Evolutionary conservation across 2,113 vertebrate species (phyloP).

Genomic region (Bothrops jararaca): DNA sequence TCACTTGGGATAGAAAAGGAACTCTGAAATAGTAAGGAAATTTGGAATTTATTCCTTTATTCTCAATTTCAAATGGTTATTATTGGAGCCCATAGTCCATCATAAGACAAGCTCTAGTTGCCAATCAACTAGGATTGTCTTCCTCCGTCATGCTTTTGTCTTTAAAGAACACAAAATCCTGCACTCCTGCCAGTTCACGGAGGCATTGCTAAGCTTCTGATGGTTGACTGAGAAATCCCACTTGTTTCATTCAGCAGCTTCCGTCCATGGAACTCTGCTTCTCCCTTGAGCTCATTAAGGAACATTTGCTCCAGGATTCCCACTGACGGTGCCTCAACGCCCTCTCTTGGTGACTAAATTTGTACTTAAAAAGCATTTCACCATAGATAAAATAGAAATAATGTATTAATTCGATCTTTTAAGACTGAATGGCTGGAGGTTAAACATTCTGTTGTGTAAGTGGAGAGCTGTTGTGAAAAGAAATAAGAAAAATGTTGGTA

Average conservation of each 20-base stretch:
- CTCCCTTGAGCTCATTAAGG: not conserved
- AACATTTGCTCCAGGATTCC: not conserved
- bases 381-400: not conserved
- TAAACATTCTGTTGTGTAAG: not conserved
- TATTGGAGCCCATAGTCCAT: not conserved
- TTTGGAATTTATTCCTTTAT: not conserved
- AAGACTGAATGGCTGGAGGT: not conserved
- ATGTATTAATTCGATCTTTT: rapidly evolving
- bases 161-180: not conserved
- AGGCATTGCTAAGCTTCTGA: rapidly evolving
- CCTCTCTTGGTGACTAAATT: conserved; percentile 55
- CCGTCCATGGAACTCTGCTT: not conserved
- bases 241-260: not conserved
- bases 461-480: not conserved
- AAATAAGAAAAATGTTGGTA: not conserved
- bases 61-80: not conserved
- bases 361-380: not conserved
- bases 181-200: rapidly evolving
- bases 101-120: not conserved
- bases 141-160: not conserved
- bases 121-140: not conserved
- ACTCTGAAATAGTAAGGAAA: not conserved
- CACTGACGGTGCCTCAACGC: conserved; percentile 53
- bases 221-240: rapidly evolving
- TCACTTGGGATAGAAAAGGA: not conserved